A percentile compares a stretch with the other conserved stretches of the same genome.
Evolutionary conservation across 2,113 vertebrate genomes (phyloP).

Genomic region (cat (Felis catus)): DNA sequence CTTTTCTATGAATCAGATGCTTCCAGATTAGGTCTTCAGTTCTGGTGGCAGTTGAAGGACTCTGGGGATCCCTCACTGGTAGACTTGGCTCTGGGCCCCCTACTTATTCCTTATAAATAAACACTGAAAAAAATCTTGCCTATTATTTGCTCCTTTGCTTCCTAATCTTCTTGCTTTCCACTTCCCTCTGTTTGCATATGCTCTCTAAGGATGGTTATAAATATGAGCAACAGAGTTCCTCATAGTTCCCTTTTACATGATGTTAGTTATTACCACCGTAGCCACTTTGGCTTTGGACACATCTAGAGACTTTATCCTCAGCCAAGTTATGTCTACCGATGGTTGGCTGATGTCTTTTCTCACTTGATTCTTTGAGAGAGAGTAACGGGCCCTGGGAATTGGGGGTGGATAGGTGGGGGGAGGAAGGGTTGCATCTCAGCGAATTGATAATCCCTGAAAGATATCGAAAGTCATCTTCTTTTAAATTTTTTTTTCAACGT

Average conservation of each 20-base stretch:
- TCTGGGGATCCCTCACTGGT: not conserved
- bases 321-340: not conserved
- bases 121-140: not conserved
- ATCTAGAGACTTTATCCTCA: not conserved
- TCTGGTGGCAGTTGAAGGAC: not conserved
- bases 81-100: not conserved
- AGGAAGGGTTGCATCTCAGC: not conserved
- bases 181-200: not conserved
- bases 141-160: slow-evolving; percentile 9
- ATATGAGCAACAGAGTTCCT: not conserved
- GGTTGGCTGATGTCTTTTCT: not conserved
- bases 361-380: not conserved
- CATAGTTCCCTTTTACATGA: not conserved
- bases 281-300: not conserved
- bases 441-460: not conserved
- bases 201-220: not conserved
- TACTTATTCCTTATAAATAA: not conserved
- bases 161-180: slow-evolving; percentile 38
- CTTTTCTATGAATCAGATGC: not conserved
- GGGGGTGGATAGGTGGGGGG: not conserved
- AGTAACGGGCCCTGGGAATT: not conserved
- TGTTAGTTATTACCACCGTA: not conserved
- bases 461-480: not conserved
- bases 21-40: not conserved
- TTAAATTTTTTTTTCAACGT: not conserved